A percentile compares a stretch with the other conserved stretches of the same genome.
phyloP scores from a whole-genome alignment of 2,113 vertebrate species.

The Nerophis lumbriciformis region DNA sequence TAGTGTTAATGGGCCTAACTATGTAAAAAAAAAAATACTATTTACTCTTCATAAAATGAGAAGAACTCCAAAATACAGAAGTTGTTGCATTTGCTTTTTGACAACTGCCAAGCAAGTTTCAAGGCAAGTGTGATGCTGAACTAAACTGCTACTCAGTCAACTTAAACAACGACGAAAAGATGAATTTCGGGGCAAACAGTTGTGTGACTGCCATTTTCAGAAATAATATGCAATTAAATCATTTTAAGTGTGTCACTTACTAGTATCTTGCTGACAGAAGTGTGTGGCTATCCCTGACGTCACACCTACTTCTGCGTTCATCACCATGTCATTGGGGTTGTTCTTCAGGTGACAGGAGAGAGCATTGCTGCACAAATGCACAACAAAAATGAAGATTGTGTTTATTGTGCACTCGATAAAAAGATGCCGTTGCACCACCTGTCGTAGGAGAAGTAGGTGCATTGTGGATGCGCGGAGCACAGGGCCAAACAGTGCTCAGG shows the following conservation, averaged over 20 bases:
- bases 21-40: too few relatives aligned
- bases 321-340: slow-evolving; percentile 14
- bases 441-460: slow-evolving; percentile 50
- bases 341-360: slow-evolving; percentile 44
- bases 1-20: too few relatives aligned
- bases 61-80: too few relatives aligned
- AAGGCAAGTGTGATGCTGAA: too few relatives aligned
- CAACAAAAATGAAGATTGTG: not conserved
- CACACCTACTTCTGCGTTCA: accelerated
- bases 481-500: slow-evolving; percentile 50
- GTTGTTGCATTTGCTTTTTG: too few relatives aligned
- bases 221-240: not conserved
- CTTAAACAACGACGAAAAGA: too few relatives aligned
- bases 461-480: slow-evolving; percentile 48
- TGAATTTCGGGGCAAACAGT: too few relatives aligned
- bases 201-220: too few relatives aligned
- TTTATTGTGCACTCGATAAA: not conserved
- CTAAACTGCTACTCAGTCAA: too few relatives aligned
- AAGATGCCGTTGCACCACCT: slow-evolving; percentile 4
- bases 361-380: slow-evolving; percentile 7
- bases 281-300: slow-evolving; percentile 49
- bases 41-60: too few relatives aligned
- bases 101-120: too few relatives aligned
- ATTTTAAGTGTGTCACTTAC: slow-evolving; percentile 22
- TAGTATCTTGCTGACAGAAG: slow-evolving; percentile 27